These are phyloP conservation scores for Hedya salicella DNA, from an alignment of 2,888 invertebrate species.

Conservation along the genomic window DNA sequence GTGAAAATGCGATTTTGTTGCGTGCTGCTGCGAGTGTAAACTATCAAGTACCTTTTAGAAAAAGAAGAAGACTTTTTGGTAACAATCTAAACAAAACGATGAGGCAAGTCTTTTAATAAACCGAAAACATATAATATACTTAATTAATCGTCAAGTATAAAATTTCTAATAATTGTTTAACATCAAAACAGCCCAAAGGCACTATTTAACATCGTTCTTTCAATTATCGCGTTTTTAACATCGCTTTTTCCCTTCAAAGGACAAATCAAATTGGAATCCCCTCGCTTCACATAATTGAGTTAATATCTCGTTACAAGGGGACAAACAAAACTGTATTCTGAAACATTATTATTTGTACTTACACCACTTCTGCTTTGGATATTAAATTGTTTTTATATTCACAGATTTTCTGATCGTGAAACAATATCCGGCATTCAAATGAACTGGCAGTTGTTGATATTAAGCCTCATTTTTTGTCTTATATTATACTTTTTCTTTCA, in stretches of 20 bases:
- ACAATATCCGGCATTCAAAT: constrained; percentile 37
- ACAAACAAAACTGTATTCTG: constrained; percentile 39
- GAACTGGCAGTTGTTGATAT: constrained; percentile 27
- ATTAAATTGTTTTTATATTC: constrained; percentile 34
- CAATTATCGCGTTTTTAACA: constrained; percentile 40
- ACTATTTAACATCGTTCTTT: constrained; percentile 39
- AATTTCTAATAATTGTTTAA: not conserved
- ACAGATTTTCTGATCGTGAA: constrained; percentile 29
- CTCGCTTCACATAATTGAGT: constrained; percentile 41
- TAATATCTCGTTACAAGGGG: constrained; percentile 43
- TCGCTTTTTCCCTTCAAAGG: constrained; percentile 43
- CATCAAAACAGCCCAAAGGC: constrained; percentile 24
- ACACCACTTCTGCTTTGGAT: constrained; percentile 26
- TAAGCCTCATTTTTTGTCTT: not conserved
- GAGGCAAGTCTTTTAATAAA: too few species aligned
- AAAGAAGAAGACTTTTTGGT: not conserved
- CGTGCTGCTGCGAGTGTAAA: constrained; percentile 33
- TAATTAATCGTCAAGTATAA: not conserved
- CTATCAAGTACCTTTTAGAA: constrained; percentile 11
- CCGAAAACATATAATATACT: not conserved
- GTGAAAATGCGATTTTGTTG: constrained; percentile 46
- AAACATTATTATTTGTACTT: constrained; percentile 40
- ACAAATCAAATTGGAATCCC: constrained; percentile 40
- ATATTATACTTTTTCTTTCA: too few species aligned
- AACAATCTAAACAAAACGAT: not conserved